A percentile compares a stretch with the other conserved stretches of the same genome.
These are phyloP conservation scores for Rutpela maculata DNA, from an alignment of 2,888 invertebrate genomes.

Conservation along the genomic window DNA sequence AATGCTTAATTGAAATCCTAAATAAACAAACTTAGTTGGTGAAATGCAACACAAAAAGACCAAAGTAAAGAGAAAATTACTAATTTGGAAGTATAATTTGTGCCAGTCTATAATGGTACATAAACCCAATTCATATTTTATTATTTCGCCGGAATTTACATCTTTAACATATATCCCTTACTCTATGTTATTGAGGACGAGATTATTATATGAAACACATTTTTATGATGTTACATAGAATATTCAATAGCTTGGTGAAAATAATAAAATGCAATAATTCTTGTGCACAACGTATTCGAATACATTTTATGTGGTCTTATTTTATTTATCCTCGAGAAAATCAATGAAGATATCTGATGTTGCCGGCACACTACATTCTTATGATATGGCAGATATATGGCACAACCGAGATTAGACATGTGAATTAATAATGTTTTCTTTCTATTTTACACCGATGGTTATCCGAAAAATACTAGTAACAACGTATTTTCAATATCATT, in stretches of 20 bases:
- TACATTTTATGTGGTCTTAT: no score
- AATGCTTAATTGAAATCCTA: constrained; percentile 36
- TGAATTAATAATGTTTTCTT: no score
- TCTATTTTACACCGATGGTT: no score
- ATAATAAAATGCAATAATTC: not conserved
- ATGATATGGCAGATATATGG: no score
- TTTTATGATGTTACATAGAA: not conserved
- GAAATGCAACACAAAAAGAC: constrained; percentile 34
- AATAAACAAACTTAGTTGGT: constrained; percentile 37
- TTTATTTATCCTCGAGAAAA: no score
- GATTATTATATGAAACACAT: not conserved
- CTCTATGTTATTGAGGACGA: not conserved
- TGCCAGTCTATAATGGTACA: constrained; percentile 36
- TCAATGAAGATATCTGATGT: no score
- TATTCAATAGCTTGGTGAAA: not conserved
- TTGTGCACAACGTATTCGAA: not conserved
- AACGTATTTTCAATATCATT: no score
- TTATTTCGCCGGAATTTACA: constrained; percentile 27
- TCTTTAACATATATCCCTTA: not conserved
- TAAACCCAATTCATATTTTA: constrained; percentile 39
- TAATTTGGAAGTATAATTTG: constrained; percentile 48
- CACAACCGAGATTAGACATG: no score
- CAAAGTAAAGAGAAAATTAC: constrained; percentile 29
- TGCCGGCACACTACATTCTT: no score
- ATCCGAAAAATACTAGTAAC: no score